Conservation (phyloP, 2,113 vertebrate genomes). For the Antigone vipio region DNA sequence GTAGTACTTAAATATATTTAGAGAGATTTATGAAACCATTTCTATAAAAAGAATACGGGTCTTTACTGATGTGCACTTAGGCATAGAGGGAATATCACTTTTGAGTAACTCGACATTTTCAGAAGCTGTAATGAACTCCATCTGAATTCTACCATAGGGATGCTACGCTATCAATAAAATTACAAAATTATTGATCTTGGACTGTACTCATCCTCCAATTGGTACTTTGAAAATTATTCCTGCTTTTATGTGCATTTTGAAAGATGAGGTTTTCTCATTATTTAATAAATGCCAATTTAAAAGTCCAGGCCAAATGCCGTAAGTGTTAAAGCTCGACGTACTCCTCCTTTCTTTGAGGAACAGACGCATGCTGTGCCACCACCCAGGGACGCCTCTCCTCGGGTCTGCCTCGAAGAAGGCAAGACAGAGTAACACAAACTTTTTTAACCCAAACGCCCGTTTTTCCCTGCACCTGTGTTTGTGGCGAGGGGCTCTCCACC, state of each 20-base stretch:
- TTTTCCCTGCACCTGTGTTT: neutral
- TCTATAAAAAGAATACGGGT: neutral
- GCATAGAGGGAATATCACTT: neutral
- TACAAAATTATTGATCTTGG: neutral
- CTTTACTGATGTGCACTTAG: slow-evolving; percentile 3
- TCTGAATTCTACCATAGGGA: neutral
- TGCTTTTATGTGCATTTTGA: neutral
- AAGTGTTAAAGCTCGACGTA: neutral
- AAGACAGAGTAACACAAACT: too few species aligned
- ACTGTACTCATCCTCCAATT: neutral
- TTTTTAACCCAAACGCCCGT: accelerated
- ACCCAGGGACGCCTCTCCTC: neutral
- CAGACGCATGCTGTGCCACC: neutral
- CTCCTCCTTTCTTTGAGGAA: neutral
- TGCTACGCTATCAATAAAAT: neutral
- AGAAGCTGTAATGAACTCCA: neutral
- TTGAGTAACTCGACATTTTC: neutral
- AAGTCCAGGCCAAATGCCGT: neutral
- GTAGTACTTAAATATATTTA: slow-evolving; percentile 27
- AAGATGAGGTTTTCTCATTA: neutral
- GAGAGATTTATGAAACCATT: slow-evolving; percentile 38
- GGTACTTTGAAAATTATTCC: neutral
- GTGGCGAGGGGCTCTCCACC: accelerated
- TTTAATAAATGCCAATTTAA: neutral
- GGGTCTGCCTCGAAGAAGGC: neutral